A percentile compares a stretch with the other conserved stretches of the same genome.
phyloP scores from a whole-genome alignment of 2,113 vertebrate genomes.

The Aegithalos caudatus region DNA sequence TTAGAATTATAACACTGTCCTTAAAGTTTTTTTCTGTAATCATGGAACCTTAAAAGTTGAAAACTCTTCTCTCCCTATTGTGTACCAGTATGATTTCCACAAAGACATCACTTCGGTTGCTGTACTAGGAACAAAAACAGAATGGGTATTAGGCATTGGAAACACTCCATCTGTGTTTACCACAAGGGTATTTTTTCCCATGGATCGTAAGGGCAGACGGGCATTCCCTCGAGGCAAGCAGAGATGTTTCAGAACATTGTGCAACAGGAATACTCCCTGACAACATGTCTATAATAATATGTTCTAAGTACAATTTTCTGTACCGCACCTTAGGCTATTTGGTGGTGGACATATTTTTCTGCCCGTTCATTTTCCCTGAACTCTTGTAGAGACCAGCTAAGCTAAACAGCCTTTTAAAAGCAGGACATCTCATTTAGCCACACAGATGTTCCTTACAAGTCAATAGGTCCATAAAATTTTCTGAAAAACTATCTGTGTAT shows the following conservation, averaged over 20 bases:
- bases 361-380: background rate
- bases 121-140: conserved; percentile 38
- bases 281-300: conserved; percentile 38
- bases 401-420: background rate
- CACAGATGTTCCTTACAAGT: background rate
- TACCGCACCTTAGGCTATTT: conserved; percentile 17
- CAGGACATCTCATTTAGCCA: background rate
- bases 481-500: conserved; percentile 14
- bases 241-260: conserved; percentile 53
- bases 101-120: background rate
- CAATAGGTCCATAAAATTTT: background rate
- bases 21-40: background rate
- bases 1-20: background rate
- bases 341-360: conserved; percentile 8
- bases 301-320: conserved; percentile 24
- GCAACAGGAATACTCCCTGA: conserved; percentile 51
- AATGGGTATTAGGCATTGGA: conserved; percentile 47
- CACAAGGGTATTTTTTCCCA: conserved; percentile 38
- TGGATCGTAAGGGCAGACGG: conserved; percentile 37
- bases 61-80: background rate
- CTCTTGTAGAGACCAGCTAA: background rate
- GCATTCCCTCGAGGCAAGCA: conserved; percentile 51
- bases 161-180: conserved; percentile 39
- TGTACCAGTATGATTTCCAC: background rate
- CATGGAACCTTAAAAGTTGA: background rate